phyloP scores from a whole-genome alignment of 2,888 invertebrate genomes.

The Drosophila nr. perissopoda region DNA sequence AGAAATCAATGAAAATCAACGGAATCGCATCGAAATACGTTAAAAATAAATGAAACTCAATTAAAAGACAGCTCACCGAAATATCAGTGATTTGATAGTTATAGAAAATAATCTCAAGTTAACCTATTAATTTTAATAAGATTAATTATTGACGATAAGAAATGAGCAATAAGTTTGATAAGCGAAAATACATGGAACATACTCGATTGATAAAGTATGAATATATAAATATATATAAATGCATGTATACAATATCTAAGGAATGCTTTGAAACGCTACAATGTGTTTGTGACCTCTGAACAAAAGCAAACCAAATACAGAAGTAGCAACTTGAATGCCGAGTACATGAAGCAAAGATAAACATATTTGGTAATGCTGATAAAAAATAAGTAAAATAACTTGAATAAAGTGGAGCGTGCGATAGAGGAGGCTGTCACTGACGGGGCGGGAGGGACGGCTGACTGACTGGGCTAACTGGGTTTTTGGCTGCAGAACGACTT shows the following conservation, averaged over 20 bases:
- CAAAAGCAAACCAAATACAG: conserved; percentile 26
- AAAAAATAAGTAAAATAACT: conserved; percentile 49
- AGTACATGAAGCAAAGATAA: conserved; percentile 42
- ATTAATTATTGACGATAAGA: conserved; percentile 21
- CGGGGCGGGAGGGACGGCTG: conserved; percentile 12
- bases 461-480: conserved; percentile 24
- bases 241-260: conserved; percentile 9
- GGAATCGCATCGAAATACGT: conserved; percentile 1
- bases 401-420: conserved; percentile 43
- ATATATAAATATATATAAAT: conserved; percentile 6
- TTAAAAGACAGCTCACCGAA: background rate
- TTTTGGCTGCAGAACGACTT: conserved; percentile 86
- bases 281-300: conserved; percentile 12
- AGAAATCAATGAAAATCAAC: background rate
- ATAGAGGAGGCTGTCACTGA: conserved; percentile 2
- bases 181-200: background rate
- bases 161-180: conserved; percentile 17
- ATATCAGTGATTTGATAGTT: conserved; percentile 9
- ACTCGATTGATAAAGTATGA: background rate
- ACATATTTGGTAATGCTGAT: conserved; percentile 53
- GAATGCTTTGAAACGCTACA: conserved; percentile 5
- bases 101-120: conserved; percentile 9
- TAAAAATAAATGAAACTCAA: conserved; percentile 15
- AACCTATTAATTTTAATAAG: conserved; percentile 9
- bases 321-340: conserved; percentile 4